Conservation (phyloP, 2,113 vertebrate genomes). For the Cryptomyrus ogoouensis region DNA sequence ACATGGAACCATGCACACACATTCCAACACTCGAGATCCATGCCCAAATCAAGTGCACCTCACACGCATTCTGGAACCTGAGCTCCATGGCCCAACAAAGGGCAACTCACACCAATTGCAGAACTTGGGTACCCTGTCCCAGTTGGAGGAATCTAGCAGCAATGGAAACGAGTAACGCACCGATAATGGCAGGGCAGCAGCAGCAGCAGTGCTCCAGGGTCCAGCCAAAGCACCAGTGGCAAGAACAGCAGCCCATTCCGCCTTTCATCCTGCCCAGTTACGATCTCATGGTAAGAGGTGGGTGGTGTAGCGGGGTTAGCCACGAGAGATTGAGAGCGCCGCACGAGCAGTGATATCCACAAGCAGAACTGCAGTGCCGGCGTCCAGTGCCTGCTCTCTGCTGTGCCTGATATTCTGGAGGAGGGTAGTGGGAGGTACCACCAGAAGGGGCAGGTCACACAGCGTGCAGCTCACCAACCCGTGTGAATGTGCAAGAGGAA, state of each 20-base stretch:
- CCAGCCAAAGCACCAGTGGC: constrained; percentile 55
- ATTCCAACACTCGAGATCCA: background rate
- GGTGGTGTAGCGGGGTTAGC: background rate
- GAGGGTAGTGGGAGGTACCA: background rate
- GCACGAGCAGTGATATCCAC: background rate
- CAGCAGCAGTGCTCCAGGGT: constrained; percentile 60
- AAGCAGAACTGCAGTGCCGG: constrained; percentile 16
- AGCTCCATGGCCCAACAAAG: background rate
- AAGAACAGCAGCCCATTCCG: constrained; percentile 47
- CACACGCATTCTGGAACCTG: background rate
- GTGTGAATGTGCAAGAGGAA: background rate
- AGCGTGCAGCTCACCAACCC: background rate
- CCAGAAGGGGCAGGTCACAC: background rate
- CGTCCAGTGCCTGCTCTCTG: background rate
- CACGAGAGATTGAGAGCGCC: background rate
- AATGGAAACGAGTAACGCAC: constrained; percentile 45
- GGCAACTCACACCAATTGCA: background rate
- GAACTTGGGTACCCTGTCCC: background rate
- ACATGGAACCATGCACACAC: background rate
- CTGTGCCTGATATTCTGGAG: background rate
- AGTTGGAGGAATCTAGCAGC: background rate
- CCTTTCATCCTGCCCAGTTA: constrained; percentile 62
- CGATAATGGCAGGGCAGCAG: constrained; percentile 50
- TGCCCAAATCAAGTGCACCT: background rate
- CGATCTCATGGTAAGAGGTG: constrained; percentile 55